Evolutionary conservation across 2,113 vertebrate genomes (phyloP).

Genomic region (Isichthys henryi): DNA sequence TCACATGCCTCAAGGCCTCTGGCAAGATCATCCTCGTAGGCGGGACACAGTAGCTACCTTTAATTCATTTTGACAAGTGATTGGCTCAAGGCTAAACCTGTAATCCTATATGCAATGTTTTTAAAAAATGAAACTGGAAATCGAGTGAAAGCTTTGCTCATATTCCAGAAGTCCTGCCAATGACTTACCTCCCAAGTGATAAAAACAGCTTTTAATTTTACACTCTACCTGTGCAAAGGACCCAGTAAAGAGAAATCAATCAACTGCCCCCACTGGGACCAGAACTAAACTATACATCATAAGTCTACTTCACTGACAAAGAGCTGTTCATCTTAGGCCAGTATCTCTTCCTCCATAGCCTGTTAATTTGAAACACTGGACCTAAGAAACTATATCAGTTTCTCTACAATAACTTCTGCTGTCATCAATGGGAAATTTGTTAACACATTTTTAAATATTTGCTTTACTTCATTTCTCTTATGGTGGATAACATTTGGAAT

Average conservation of each 20-base stretch:
- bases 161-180: neutral
- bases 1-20: slow-evolving; percentile 29
- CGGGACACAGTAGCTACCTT: slow-evolving; percentile 43
- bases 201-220: neutral
- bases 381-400: neutral
- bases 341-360: neutral
- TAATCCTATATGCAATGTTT: slow-evolving; percentile 44
- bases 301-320: neutral
- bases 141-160: slow-evolving; percentile 23
- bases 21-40: slow-evolving; percentile 40
- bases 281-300: neutral
- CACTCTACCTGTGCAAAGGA: neutral
- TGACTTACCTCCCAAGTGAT: slow-evolving; percentile 2
- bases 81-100: slow-evolving; percentile 43
- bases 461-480: neutral
- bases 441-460: neutral
- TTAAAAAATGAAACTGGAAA: slow-evolving; percentile 34
- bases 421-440: neutral
- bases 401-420: neutral
- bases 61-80: slow-evolving; percentile 54
- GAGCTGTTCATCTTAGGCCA: neutral
- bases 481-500: neutral
- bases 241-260: neutral
- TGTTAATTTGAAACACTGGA: neutral
- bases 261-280: neutral